phyloP scores from a whole-genome alignment of 2,888 invertebrate genomes.

The Mesorhabditis belari region DNA sequence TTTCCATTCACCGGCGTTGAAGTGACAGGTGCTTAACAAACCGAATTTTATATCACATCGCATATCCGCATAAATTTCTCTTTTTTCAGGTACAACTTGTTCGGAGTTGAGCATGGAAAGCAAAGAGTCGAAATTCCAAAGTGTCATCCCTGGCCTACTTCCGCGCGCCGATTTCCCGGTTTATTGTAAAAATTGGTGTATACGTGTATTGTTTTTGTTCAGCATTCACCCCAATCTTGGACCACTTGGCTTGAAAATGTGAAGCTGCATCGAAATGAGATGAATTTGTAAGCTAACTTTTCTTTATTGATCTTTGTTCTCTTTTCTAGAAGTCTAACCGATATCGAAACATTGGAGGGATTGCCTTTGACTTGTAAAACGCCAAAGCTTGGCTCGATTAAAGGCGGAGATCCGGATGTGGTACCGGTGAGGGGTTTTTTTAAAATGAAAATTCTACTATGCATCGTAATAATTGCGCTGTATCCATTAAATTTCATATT shows the following conservation, averaged over 20 bases:
- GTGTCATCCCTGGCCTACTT: too few relatives aligned
- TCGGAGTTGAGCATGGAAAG: background rate
- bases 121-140: too few relatives aligned
- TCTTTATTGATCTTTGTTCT: background rate
- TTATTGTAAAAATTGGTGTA: too few relatives aligned
- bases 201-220: too few relatives aligned
- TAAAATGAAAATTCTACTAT: background rate
- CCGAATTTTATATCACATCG: background rate
- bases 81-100: background rate
- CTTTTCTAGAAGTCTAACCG: background rate
- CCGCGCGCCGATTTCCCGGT: too few relatives aligned
- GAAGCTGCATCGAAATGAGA: background rate
- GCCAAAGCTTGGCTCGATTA: background rate
- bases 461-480: too few relatives aligned
- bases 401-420: background rate
- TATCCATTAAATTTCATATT: too few relatives aligned
- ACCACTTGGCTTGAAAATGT: background rate
- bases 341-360: background rate
- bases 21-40: too few relatives aligned
- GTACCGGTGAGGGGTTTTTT: background rate
- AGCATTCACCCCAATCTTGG: background rate
- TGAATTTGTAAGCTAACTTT: background rate
- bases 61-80: too few relatives aligned
- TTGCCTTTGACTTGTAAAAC: background rate
- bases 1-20: background rate